Evolutionary conservation across 1,140 invertebrate genomes (phyloP).

Genomic region (Yoshiicerus persimilis): DNA sequence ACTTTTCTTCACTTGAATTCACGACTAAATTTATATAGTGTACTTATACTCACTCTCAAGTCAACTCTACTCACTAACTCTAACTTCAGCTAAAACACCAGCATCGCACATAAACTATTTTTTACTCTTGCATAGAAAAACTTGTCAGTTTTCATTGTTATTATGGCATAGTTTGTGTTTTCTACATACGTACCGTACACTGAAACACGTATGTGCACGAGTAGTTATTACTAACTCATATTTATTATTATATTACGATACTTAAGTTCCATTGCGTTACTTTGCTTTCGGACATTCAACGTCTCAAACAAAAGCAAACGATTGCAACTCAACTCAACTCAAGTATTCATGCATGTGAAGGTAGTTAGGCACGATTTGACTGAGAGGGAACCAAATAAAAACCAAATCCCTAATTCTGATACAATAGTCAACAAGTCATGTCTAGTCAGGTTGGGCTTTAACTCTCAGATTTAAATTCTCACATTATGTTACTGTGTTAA

Average conservation of each 20-base stretch:
- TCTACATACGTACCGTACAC: neutral
- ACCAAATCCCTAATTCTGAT: neutral
- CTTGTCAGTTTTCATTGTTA: conserved; percentile 15
- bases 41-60: neutral
- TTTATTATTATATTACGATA: neutral
- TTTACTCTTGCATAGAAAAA: neutral
- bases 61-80: neutral
- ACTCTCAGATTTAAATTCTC: too few species aligned
- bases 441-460: too few species aligned
- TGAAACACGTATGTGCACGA: neutral
- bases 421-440: too few species aligned
- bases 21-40: neutral
- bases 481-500: too few species aligned
- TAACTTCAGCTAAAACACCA: neutral
- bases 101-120: neutral
- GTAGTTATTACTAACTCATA: neutral
- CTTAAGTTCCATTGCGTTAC: neutral
- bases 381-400: neutral
- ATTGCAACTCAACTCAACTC: neutral
- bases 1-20: neutral
- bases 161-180: neutral
- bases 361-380: neutral
- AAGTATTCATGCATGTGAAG: neutral
- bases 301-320: neutral
- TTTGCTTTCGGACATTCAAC: neutral